Conservation (phyloP, 2,113 vertebrate genomes). For the Thamnophis sirtalis region DNA sequence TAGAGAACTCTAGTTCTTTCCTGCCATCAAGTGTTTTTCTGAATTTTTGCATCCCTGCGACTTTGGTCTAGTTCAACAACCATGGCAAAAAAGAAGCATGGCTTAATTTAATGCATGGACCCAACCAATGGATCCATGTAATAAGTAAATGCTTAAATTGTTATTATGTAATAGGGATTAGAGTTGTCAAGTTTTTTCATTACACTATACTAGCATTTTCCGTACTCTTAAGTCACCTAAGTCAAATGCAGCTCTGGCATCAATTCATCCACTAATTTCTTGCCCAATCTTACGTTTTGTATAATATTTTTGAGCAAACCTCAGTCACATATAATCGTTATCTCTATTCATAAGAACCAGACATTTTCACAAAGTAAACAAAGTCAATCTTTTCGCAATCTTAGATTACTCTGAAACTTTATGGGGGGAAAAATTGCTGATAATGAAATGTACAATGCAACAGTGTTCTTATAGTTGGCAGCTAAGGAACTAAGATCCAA, state of each 20-base stretch:
- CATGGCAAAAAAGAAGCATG: background rate
- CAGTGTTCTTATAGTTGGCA: constrained; percentile 13
- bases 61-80: background rate
- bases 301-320: background rate
- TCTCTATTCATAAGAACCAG: constrained; percentile 13
- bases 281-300: background rate
- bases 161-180: background rate
- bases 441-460: background rate
- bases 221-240: background rate
- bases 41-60: background rate
- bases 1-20: background rate
- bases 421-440: background rate
- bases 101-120: background rate
- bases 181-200: background rate
- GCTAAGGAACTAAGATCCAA: background rate
- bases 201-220: background rate
- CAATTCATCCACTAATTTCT: background rate
- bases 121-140: background rate
- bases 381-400: constrained; percentile 4
- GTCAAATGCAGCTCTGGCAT: background rate
- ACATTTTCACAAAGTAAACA: background rate
- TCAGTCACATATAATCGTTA: background rate
- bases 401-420: constrained; percentile 10
- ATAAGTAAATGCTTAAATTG: background rate
- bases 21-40: background rate